These are phyloP conservation scores for Cottoperca gobio DNA, from an alignment of 2,797 vertebrate genomes.

Conservation along the genomic window DNA sequence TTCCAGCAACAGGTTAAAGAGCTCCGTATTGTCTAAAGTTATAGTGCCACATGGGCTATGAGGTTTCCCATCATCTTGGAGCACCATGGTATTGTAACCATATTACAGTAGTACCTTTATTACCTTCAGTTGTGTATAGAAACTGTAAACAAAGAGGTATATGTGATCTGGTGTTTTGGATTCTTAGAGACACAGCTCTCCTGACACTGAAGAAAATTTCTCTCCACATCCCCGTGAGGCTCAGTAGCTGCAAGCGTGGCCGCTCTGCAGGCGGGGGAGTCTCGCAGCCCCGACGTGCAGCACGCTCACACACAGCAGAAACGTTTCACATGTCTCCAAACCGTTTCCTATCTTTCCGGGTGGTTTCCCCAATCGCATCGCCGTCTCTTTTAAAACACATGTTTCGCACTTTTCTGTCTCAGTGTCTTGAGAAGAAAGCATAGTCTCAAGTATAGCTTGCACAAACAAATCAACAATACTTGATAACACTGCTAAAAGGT, in stretches of 20 bases:
- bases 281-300: conserved; percentile 50
- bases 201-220: conserved; percentile 88
- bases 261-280: conserved; percentile 47
- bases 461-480: conserved; percentile 91
- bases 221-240: conserved; percentile 78
- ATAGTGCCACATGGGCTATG: conserved; percentile 90
- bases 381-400: conserved; percentile 40
- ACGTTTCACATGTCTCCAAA: conserved; percentile 63
- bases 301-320: conserved; percentile 67
- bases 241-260: conserved; percentile 84
- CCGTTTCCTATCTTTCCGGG: conserved; percentile 48
- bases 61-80: conserved; percentile 92
- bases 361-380: conserved; percentile 46
- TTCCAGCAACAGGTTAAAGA: conserved; percentile 69
- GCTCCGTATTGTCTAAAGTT: conserved; percentile 80
- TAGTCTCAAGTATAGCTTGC: conserved; percentile 89
- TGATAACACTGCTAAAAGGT: conserved; percentile 95
- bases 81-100: conserved; percentile 97
- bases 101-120: conserved; percentile 98
- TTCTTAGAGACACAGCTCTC: conserved; percentile 91
- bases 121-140: conserved; percentile 94
- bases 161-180: conserved; percentile 92
- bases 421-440: conserved; percentile 86
- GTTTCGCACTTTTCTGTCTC: conserved; percentile 75
- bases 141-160: conserved; percentile 99